phyloP scores from a whole-genome alignment of 1,140 invertebrate species.

The Drosophila yakuba region DNA sequence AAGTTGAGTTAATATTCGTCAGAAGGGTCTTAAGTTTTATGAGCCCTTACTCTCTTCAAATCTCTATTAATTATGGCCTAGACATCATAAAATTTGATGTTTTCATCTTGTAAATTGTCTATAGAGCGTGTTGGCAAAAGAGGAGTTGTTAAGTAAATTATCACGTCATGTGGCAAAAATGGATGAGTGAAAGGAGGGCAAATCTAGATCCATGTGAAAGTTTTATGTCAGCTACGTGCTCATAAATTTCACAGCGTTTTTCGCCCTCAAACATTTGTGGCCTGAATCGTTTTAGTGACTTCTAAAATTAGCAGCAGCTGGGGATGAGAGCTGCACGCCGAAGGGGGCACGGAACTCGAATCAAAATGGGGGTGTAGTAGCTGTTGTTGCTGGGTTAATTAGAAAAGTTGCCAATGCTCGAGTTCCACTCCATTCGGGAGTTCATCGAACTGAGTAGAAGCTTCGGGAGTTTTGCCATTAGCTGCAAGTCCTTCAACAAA shows the following conservation, averaged over 20 bases:
- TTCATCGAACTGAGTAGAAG: slow-evolving; percentile 21
- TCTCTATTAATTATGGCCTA: slow-evolving; percentile 69
- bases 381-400: slow-evolving; percentile 57
- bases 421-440: slow-evolving; percentile 1
- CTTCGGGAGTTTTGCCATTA: slow-evolving; percentile 17
- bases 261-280: slow-evolving; percentile 22
- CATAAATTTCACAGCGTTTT: slow-evolving; percentile 64
- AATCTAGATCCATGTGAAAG: slow-evolving; percentile 12
- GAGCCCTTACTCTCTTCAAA: slow-evolving; percentile 33
- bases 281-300: slow-evolving; percentile 55
- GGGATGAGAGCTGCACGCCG: not conserved
- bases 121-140: slow-evolving; percentile 36
- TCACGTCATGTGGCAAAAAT: slow-evolving; percentile 44
- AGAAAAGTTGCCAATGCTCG: slow-evolving; percentile 54
- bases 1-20: slow-evolving; percentile 11
- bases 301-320: slow-evolving; percentile 25
- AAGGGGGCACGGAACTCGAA: not conserved
- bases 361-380: not conserved
- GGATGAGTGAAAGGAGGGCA: not conserved
- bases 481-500: slow-evolving; percentile 43
- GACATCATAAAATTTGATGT: slow-evolving; percentile 74
- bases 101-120: slow-evolving; percentile 62
- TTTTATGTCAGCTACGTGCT: slow-evolving; percentile 73
- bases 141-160: slow-evolving; percentile 55
- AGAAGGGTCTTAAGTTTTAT: slow-evolving; percentile 31